Percentiles rank a stretch among this genome's conserved stretches.
Conservation (phyloP, 2,797 vertebrate genomes). For the Salarias fasciatus region DNA sequence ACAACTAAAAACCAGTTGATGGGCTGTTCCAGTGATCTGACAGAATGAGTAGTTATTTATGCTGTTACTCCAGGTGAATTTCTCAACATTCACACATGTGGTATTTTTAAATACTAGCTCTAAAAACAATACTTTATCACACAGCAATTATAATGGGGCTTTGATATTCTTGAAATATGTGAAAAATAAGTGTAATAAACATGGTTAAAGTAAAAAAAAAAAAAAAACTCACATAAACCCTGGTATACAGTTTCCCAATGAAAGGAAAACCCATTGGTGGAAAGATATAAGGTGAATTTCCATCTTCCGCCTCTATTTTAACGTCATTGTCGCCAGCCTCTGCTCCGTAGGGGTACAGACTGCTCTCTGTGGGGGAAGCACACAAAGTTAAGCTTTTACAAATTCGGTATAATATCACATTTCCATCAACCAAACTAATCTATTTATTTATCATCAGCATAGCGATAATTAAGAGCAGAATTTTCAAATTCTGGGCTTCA, state of each 20-base stretch:
- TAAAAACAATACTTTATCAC: not conserved
- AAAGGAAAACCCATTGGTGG: slow-evolving; percentile 81
- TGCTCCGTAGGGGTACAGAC: slow-evolving; percentile 82
- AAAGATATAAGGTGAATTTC: slow-evolving; percentile 84
- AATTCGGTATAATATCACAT: not conserved
- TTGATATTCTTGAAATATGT: too few relatives aligned
- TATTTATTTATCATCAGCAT: not conserved
- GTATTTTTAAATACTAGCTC: too few relatives aligned
- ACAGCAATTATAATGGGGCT: too few relatives aligned
- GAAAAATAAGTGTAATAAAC: too few relatives aligned
- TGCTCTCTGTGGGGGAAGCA: slow-evolving; percentile 72
- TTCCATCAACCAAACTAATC: not conserved
- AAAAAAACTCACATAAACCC: slow-evolving; percentile 82
- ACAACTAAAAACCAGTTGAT: too few relatives aligned
- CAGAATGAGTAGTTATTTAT: too few relatives aligned
- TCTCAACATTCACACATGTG: too few relatives aligned
- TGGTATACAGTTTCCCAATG: slow-evolving; percentile 79
- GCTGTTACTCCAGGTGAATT: too few relatives aligned
- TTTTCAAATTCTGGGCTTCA: not conserved
- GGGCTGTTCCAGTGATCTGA: too few relatives aligned
- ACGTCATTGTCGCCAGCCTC: slow-evolving; percentile 79
- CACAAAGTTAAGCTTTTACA: slow-evolving; percentile 18
- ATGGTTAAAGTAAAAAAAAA: not conserved
- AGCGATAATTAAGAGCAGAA: not conserved
- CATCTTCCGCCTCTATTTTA: slow-evolving; percentile 73